Conservation (phyloP, 2,797 vertebrate genomes). For the Lagocephalus sceleratus region DNA sequence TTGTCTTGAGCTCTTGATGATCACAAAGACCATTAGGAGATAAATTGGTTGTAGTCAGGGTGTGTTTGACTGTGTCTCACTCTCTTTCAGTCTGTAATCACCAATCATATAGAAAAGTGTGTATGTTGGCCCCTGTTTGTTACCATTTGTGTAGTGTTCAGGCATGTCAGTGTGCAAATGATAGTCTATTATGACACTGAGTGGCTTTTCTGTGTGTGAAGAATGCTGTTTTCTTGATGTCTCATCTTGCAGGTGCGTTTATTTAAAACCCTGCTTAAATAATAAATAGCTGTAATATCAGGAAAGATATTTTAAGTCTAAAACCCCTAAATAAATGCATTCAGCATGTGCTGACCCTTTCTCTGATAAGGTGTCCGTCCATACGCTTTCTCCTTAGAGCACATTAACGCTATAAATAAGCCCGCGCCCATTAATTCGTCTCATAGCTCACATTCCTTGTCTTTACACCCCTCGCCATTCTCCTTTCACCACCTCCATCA, state of each 20-base stretch:
- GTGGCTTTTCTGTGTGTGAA: conserved; percentile 31
- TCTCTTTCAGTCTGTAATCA: conserved; percentile 58
- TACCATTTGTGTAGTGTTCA: conserved; percentile 27
- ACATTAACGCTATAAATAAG: conserved; percentile 50
- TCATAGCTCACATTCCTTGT: conserved; percentile 52
- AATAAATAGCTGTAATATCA: conserved; percentile 2
- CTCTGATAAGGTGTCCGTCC: conserved; percentile 47
- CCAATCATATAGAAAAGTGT: conserved; percentile 46
- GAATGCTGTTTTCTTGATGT: conserved; percentile 41
- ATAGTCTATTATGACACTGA: conserved; percentile 8
- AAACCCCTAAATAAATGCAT: conserved; percentile 61
- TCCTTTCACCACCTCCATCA: conserved; percentile 26
- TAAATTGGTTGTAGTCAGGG: conserved; percentile 76
- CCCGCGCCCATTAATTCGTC: conserved; percentile 47
- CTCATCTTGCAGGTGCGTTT: conserved; percentile 26
- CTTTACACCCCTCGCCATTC: conserved; percentile 29
- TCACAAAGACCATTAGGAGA: conserved; percentile 68
- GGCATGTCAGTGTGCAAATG: conserved; percentile 28
- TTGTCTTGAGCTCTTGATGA: conserved; percentile 63
- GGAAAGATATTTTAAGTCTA: conserved; percentile 42
- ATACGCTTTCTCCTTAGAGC: conserved; percentile 37
- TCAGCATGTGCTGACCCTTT: conserved; percentile 49
- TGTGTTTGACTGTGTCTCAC: conserved; percentile 63
- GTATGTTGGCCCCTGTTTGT: conserved; percentile 16
- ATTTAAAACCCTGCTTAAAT: conserved; percentile 53